Evolutionary conservation across 2,797 vertebrate genomes (phyloP), one percentile per base, ranked within the genome.

Genomic region (Lerista edwardsae): DNA sequence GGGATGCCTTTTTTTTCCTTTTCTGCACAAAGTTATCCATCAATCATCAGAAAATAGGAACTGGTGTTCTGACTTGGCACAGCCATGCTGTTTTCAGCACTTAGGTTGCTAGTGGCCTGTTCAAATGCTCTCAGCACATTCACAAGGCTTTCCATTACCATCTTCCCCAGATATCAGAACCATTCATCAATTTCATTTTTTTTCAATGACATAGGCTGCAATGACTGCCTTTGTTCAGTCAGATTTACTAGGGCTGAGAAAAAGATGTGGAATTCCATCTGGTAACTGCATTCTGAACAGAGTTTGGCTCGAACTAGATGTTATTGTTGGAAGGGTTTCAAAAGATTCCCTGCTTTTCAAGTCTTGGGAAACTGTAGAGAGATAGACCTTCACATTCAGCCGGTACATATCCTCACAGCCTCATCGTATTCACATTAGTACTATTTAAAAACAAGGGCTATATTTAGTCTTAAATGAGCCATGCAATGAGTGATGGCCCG

Each of bases 281-380:
- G 87, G 87, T 83, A 87, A 93, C 84, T 65, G 87, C 89, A 92
- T 92, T 80, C 92, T 91, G 87, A 91, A 88, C 75, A 82, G 27
- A 91, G 87, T 88, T 91, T 90, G 77, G 87, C 79, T 83, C 81
- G 72, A 82, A 78, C 72, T 87, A 93, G 80, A 85, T 57, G 64
- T 88, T 91, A 87, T 90, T 89, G 67, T 90, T 91, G 88, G 87
- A 92, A 90, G 74, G 74, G 62, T 94, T 90, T 94, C 93, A 93
- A 83, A 90, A 91, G 88, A 23, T 85, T 88, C 89, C 88, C 85
- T 79, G 65, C 82, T 92, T 93, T 90, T 79, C 72, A 36, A 83
- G 80, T 73, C 76, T 87, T 87, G 83, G 71, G 84, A 90, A 88
- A 90, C 83, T 78, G 85, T 36, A 85, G 77, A 86, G 85, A 80